Evolutionary conservation across 1,140 invertebrate genomes (phyloP).

Genomic region (Zaprionus inermis): DNA sequence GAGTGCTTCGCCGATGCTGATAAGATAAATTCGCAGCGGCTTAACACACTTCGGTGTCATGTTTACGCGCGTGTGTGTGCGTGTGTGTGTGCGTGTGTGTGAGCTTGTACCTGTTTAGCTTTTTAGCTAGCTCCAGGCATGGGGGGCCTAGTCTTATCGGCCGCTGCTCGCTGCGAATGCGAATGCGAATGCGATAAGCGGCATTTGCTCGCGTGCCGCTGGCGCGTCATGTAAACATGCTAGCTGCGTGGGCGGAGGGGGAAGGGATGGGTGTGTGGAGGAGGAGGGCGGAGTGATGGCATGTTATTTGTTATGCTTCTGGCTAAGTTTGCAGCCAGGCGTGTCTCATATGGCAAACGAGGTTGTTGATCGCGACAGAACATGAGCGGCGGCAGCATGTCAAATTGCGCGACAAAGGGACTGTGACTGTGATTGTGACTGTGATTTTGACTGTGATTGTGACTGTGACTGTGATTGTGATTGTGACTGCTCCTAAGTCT

Average conservation of each 20-base stretch:
- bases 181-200: constrained; percentile 55
- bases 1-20: constrained; percentile 14
- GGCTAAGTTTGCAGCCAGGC: neutral
- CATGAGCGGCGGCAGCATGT: neutral
- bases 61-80: neutral
- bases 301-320: constrained; percentile 7
- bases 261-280: neutral
- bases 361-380: constrained; percentile 1
- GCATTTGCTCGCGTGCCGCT: constrained; percentile 69
- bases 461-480: too few species aligned
- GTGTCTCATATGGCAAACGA: neutral
- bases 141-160: constrained; percentile 48
- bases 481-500: too few species aligned
- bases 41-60: constrained; percentile 42
- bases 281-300: neutral
- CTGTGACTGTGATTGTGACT: too few species aligned
- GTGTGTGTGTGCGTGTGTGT: neutral
- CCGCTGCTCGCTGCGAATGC: constrained; percentile 18
- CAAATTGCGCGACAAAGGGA: too few species aligned
- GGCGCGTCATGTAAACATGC: too few species aligned
- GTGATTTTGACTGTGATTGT: too few species aligned
- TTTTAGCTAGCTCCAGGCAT: constrained; percentile 1
- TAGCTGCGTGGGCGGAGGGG: neutral
- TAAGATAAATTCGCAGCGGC: constrained; percentile 44
- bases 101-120: neutral